Evolutionary conservation across 1,140 invertebrate genomes (phyloP).

Genomic region (Drosophila baimaii): DNA sequence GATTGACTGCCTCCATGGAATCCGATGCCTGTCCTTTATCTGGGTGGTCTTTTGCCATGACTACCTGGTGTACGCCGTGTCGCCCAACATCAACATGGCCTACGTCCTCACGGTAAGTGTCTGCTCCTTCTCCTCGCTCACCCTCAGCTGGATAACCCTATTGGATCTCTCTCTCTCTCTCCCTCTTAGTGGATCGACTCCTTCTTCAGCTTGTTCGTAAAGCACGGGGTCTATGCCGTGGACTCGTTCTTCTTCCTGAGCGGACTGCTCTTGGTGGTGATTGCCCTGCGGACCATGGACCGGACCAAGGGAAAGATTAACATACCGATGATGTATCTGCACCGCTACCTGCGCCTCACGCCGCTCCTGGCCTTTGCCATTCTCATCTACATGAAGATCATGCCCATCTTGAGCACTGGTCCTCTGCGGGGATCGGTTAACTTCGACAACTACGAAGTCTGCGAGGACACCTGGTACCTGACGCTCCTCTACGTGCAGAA

Average conservation of each 20-base stretch:
- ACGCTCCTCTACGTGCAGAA: conserved; percentile 66
- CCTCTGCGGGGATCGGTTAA: conserved; percentile 59
- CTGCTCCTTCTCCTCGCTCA: neutral
- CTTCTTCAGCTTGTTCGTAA: conserved; percentile 84
- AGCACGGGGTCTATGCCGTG: conserved; percentile 90
- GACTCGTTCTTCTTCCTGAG: conserved; percentile 96
- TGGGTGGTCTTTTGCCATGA: conserved; percentile 88
- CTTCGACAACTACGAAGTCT: conserved; percentile 31
- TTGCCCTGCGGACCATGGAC: conserved; percentile 88
- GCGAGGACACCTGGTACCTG: conserved; percentile 51
- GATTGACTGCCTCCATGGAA: conserved; percentile 85
- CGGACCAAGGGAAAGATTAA: conserved; percentile 75
- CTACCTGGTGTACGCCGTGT: conserved; percentile 59
- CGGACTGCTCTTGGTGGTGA: conserved; percentile 87
- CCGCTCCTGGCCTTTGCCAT: conserved; percentile 61
- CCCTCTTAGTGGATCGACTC: conserved; percentile 75
- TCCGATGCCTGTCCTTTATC: conserved; percentile 86
- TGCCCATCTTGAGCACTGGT: conserved; percentile 47
- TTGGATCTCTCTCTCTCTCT: neutral
- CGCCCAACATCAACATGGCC: conserved; percentile 64
- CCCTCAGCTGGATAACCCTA: neutral
- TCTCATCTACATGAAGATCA: conserved; percentile 57
- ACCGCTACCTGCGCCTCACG: conserved; percentile 73
- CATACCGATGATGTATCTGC: conserved; percentile 74
- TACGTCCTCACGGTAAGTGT: conserved; percentile 17